These are phyloP conservation scores for Ditula angustiorana DNA, from an alignment of 2,888 invertebrate species.

Conservation along the genomic window DNA sequence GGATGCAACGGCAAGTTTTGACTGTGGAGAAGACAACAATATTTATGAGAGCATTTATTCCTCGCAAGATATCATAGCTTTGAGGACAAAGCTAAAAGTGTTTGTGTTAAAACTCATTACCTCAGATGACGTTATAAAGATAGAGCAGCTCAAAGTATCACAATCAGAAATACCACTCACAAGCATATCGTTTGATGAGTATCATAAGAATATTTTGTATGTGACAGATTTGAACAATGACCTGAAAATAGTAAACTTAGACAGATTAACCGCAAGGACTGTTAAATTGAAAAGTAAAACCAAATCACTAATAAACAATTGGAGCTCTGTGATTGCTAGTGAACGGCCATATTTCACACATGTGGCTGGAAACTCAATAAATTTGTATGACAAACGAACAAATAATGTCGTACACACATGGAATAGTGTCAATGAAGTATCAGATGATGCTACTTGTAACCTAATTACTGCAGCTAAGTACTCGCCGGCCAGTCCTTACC, in stretches of 20 bases:
- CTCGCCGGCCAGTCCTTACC: slow-evolving; percentile 56
- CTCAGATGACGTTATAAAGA: slow-evolving; percentile 47
- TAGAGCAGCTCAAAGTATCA: slow-evolving; percentile 65
- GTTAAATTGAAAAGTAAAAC: slow-evolving; percentile 59
- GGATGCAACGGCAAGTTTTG: slow-evolving; percentile 53
- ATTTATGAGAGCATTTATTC: slow-evolving; percentile 73
- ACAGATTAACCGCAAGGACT: slow-evolving; percentile 65
- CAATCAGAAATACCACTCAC: slow-evolving; percentile 69
- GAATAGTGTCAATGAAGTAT: slow-evolving; percentile 57
- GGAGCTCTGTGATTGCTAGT: slow-evolving; percentile 70
- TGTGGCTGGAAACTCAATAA: slow-evolving; percentile 59
- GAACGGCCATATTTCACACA: slow-evolving; percentile 67
- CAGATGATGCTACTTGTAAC: slow-evolving; percentile 65
- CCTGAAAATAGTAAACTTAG: slow-evolving; percentile 71
- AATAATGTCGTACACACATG: slow-evolving; percentile 58
- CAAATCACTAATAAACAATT: slow-evolving; percentile 63
- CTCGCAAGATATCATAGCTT: slow-evolving; percentile 62
- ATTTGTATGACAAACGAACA: slow-evolving; percentile 74
- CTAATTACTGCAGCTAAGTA: slow-evolving; percentile 64
- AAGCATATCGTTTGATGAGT: slow-evolving; percentile 71
- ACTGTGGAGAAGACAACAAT: slow-evolving; percentile 59
- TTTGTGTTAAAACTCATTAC: slow-evolving; percentile 63
- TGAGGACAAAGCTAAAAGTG: slow-evolving; percentile 70
- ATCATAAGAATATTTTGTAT: slow-evolving; percentile 72
- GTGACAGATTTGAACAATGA: slow-evolving; percentile 64